phyloP scores from a whole-genome alignment of 2,888 invertebrate genomes.

The Chelonus formosanus region DNA sequence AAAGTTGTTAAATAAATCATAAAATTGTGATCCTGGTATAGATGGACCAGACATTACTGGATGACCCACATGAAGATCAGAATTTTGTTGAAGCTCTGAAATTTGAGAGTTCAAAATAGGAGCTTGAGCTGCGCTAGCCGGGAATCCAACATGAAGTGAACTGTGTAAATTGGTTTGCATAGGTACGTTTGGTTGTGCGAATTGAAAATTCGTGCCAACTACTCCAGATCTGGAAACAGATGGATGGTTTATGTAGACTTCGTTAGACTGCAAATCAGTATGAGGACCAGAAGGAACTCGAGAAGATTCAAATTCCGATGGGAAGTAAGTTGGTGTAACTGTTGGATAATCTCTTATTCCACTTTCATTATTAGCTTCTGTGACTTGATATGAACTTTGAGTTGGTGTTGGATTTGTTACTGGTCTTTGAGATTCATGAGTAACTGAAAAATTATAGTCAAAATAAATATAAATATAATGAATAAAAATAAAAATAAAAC shows the following conservation, averaged over 20 bases:
- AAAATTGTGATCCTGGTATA: constrained; percentile 54
- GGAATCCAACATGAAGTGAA: constrained; percentile 56
- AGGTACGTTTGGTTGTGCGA: constrained; percentile 47
- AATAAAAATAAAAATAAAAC: no score
- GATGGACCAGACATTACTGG: constrained; percentile 52
- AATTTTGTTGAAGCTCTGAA: constrained; percentile 41
- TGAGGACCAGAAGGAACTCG: constrained; percentile 46
- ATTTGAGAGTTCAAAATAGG: constrained; percentile 23
- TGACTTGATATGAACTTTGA: constrained; percentile 56
- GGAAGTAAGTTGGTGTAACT: constrained; percentile 45
- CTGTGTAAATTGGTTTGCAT: constrained; percentile 60
- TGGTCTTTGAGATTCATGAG: constrained; percentile 43
- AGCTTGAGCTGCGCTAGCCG: constrained; percentile 45
- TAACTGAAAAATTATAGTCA: constrained; percentile 30
- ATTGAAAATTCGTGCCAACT: constrained; percentile 43
- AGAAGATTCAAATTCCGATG: constrained; percentile 51
- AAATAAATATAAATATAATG: not conserved
- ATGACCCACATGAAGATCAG: constrained; percentile 56
- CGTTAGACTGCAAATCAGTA: constrained; percentile 50
- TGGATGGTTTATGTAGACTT: constrained; percentile 50
- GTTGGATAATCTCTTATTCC: constrained; percentile 48
- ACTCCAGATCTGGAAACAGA: constrained; percentile 42
- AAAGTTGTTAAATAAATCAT: constrained; percentile 55
- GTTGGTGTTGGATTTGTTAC: constrained; percentile 46
- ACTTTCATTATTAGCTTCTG: constrained; percentile 51